These are phyloP conservation scores for Brachyopa scutellaris DNA, from an alignment of 2,888 invertebrate genomes.

Conservation along the genomic window DNA sequence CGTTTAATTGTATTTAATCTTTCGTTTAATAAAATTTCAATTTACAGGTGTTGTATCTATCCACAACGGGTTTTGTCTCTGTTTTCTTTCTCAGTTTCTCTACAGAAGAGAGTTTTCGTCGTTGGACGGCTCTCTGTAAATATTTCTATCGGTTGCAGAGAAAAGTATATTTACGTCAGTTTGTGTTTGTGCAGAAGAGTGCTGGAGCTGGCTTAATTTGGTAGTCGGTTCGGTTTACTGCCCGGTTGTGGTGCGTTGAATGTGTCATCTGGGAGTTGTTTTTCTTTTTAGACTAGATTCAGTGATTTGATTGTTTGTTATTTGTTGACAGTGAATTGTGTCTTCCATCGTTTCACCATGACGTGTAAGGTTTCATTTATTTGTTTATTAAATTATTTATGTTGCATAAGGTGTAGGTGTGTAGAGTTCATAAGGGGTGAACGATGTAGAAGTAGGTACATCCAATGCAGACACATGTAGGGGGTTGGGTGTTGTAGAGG, in stretches of 20 bases:
- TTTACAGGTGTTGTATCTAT: not conserved
- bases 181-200: slow-evolving; percentile 43
- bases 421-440: slow-evolving; percentile 19
- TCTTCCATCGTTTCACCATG: slow-evolving; percentile 9
- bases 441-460: not conserved
- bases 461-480: not conserved
- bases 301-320: not conserved
- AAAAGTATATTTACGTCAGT: slow-evolving; percentile 10
- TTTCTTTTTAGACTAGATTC: not conserved
- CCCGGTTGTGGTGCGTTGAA: slow-evolving; percentile 1
- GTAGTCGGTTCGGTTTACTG: no score
- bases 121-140: no score
- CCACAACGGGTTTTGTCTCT: not conserved
- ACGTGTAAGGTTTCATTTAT: slow-evolving; percentile 17
- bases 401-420: no score
- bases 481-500: not conserved
- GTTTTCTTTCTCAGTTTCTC: not conserved
- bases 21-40: slow-evolving; percentile 28
- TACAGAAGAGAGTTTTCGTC: slow-evolving; percentile 30
- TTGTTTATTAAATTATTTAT: slow-evolving; percentile 14
- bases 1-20: not conserved
- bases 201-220: slow-evolving; percentile 18
- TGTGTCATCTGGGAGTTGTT: slow-evolving; percentile 3
- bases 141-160: slow-evolving; percentile 12
- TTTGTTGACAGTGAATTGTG: slow-evolving; percentile 9